Evolutionary conservation across 2,797 vertebrate species (phyloP).

Genomic region (Falco rusticolus): DNA sequence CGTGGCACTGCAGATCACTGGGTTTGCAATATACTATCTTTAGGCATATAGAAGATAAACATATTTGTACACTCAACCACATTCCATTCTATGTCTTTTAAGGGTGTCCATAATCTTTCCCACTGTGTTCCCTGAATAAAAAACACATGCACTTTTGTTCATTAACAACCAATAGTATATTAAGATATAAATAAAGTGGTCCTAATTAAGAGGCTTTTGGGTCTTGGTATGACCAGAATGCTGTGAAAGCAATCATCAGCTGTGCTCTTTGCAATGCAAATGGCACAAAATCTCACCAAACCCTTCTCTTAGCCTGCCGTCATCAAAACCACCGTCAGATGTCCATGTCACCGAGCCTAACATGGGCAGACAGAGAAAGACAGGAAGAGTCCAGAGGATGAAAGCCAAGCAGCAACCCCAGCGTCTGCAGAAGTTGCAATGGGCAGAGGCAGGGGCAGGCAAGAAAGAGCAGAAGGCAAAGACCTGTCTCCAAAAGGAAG

Average conservation of each 20-base stretch:
- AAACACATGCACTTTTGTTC: neutral
- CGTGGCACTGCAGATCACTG: no score
- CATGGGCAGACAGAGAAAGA: accelerated
- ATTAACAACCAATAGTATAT: neutral
- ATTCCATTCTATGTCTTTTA: neutral
- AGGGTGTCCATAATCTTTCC: neutral
- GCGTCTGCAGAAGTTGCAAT: neutral
- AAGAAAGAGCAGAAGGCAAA: neutral
- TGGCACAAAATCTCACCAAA: neutral
- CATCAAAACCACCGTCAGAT: neutral
- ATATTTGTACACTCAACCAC: neutral
- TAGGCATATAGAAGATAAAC: neutral
- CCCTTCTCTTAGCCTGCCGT: neutral
- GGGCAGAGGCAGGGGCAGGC: neutral
- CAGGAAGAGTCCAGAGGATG: neutral
- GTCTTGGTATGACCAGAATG: neutral
- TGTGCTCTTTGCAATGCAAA: neutral
- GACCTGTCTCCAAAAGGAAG: accelerated
- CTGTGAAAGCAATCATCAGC: neutral
- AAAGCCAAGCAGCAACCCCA: neutral
- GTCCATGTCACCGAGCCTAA: no score
- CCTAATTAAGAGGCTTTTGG: neutral
- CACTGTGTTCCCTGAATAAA: neutral
- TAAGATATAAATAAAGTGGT: neutral
- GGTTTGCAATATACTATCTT: neutral